Conservation (phyloP, 2,888 invertebrate genomes). For the Acanthosoma haemorrhoidale region DNA sequence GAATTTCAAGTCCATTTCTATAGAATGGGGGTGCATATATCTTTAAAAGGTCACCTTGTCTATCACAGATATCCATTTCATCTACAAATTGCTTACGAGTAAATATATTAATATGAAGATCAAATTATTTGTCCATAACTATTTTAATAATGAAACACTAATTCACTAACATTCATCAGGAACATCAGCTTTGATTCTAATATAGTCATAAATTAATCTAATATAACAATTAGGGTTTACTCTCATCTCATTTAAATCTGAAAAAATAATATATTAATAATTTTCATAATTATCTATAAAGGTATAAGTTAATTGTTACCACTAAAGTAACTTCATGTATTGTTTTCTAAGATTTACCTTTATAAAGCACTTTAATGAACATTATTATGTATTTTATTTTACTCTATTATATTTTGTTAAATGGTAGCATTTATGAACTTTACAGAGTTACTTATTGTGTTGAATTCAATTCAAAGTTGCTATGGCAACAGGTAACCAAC, state of each 20-base stretch:
- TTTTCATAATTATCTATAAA: background rate
- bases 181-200: constrained; percentile 11
- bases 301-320: background rate
- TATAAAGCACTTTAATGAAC: background rate
- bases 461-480: background rate
- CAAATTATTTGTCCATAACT: no score
- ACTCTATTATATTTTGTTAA: background rate
- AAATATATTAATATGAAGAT: background rate
- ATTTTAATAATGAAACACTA: no score
- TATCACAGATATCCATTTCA: constrained; percentile 19
- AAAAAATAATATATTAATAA: background rate
- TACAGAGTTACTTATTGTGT: background rate
- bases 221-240: constrained; percentile 29
- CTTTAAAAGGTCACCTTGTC: background rate
- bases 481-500: background rate
- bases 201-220: constrained; percentile 21
- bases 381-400: background rate
- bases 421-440: background rate
- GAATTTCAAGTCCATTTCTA: constrained; percentile 5
- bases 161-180: background rate
- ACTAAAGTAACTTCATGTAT: no score
- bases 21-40: background rate
- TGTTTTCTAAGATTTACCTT: background rate
- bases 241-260: background rate
- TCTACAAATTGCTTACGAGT: no score